These are phyloP conservation scores for Megamerina dolium DNA, from an alignment of 2,888 invertebrate species.

Conservation along the genomic window DNA sequence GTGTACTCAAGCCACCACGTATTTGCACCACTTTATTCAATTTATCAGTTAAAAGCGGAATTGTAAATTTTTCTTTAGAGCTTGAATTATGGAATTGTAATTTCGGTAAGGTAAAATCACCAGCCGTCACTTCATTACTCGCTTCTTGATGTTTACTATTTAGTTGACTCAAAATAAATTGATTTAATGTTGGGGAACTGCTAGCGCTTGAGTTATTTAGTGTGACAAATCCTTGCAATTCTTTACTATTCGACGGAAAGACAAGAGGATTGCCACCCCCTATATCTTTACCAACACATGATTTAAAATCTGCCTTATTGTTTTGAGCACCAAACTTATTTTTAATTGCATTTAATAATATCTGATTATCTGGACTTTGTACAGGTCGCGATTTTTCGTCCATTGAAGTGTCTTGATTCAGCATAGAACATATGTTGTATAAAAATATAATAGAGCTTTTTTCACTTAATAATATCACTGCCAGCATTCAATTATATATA, in stretches of 20 bases:
- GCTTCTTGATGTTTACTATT: slow-evolving; percentile 16
- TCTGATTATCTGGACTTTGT: no score
- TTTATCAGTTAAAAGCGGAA: slow-evolving; percentile 11
- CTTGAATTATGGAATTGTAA: slow-evolving; percentile 14
- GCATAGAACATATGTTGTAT: no score
- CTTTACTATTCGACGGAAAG: no score
- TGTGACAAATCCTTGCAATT: no score
- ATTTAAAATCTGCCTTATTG: slow-evolving; percentile 14
- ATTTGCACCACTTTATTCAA: slow-evolving; percentile 8
- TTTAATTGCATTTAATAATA: slow-evolving; percentile 29
- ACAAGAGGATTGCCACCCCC: no score
- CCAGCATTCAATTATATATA: no score
- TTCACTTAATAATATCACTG: no score
- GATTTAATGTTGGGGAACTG: slow-evolving; percentile 18
- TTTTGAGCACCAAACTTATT: slow-evolving; percentile 25
- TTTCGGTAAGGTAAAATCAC: slow-evolving; percentile 27
- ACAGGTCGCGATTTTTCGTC: no score
- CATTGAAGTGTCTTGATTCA: no score
- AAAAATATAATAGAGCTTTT: no score
- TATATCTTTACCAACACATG: no score
- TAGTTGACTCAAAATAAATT: slow-evolving; percentile 26
- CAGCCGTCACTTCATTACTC: neutral
- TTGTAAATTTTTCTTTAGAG: slow-evolving; percentile 11
- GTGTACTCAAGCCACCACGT: slow-evolving; percentile 1
- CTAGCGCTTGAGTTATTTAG: no score